Conservation (phyloP, 2,888 invertebrate genomes). For the Ceriagrion tenellum region DNA sequence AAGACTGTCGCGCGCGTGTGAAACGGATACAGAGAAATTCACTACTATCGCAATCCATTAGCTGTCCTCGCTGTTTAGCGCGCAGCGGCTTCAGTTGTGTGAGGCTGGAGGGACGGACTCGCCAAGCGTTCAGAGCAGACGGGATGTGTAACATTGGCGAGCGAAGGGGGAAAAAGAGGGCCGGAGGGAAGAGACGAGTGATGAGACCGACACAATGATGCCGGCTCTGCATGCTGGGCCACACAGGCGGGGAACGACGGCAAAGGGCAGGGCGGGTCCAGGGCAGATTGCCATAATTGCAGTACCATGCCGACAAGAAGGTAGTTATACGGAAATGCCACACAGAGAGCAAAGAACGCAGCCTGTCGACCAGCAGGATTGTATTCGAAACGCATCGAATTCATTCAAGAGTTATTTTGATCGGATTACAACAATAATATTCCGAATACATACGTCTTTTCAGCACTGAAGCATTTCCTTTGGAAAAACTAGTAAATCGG, state of each 20-base stretch:
- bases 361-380: not conserved
- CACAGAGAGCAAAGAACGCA: not conserved
- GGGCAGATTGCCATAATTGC: not conserved
- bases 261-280: not conserved
- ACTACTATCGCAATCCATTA: conserved; percentile 19
- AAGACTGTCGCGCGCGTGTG: not conserved
- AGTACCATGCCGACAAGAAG: not conserved
- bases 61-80: not conserved
- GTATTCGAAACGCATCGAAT: not conserved
- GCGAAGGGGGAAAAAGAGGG: not conserved
- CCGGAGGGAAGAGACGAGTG: not conserved
- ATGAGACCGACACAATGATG: conserved; percentile 2
- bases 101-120: not conserved
- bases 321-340: not conserved
- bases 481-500: too few species aligned
- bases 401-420: not conserved
- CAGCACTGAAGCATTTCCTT: too few species aligned
- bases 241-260: not conserved
- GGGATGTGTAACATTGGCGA: conserved; percentile 7
- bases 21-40: conserved; percentile 36
- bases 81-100: not conserved
- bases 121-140: not conserved
- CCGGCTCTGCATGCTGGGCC: not conserved
- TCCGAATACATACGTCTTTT: too few species aligned
- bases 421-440: too few species aligned